Percentiles rank a stretch among this genome's conserved stretches.
Conservation (phyloP, 1,140 invertebrate species). For the Zaprionus vittiger region DNA sequence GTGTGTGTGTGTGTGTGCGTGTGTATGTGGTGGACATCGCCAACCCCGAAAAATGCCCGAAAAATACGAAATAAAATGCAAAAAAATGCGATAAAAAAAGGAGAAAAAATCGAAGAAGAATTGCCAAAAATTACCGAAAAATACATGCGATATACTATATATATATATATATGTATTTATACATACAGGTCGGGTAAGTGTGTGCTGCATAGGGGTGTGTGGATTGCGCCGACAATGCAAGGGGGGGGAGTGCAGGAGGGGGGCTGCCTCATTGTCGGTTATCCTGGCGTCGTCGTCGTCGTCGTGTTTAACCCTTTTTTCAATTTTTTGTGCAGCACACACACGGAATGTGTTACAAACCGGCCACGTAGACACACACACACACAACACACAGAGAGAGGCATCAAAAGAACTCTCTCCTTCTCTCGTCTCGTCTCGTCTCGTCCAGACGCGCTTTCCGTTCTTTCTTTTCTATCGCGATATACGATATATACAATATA, state of each 20-base stretch:
- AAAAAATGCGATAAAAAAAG: constrained; percentile 12
- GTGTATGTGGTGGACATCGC: constrained; percentile 7
- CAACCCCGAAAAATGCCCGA: constrained; percentile 58
- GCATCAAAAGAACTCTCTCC: constrained; percentile 34
- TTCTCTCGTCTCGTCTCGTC: background rate
- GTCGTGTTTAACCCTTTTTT: constrained; percentile 48
- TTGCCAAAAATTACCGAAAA: constrained; percentile 70
- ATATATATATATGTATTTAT: constrained; percentile 22
- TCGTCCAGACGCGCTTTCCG: constrained; percentile 51
- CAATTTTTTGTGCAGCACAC: constrained; percentile 27
- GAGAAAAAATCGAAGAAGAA: constrained; percentile 47
- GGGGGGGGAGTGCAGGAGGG: background rate
- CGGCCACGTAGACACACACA: constrained; percentile 32
- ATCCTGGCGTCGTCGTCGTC: constrained; percentile 45
- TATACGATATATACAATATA: constrained; percentile 24
- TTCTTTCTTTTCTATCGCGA: constrained; percentile 45
- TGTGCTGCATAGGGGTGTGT: constrained; percentile 23
- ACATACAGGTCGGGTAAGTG: background rate
- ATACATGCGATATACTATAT: constrained; percentile 53
- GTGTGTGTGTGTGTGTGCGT: background rate
- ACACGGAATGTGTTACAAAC: constrained; percentile 55
- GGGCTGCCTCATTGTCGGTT: constrained; percentile 47
- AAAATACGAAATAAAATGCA: constrained; percentile 14
- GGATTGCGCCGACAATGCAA: background rate
- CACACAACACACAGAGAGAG: constrained; percentile 4